phyloP scores from a whole-genome alignment of 2,888 invertebrate species.

The Hydrotaea diabolus region DNA sequence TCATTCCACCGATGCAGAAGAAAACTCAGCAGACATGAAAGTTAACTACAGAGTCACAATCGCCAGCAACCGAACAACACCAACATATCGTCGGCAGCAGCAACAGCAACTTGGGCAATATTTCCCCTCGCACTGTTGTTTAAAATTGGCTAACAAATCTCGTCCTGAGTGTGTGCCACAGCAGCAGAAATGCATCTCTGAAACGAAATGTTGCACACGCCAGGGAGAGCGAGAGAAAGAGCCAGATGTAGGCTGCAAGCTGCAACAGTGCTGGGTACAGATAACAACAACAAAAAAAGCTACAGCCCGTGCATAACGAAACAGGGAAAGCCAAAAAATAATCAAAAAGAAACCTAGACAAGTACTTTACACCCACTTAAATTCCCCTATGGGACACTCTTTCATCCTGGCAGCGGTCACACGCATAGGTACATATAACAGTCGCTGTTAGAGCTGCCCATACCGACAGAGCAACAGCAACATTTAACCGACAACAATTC shows the following conservation, averaged over 20 bases:
- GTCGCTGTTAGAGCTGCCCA: background rate
- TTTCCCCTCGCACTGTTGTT: background rate
- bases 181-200: background rate
- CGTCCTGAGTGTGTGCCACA: too few relatives aligned
- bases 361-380: slow-evolving; percentile 30
- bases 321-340: background rate
- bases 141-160: background rate
- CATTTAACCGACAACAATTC: background rate
- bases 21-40: background rate
- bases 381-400: slow-evolving; percentile 13
- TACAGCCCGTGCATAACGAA: background rate
- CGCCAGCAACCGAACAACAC: background rate
- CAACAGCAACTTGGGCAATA: background rate
- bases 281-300: too few relatives aligned
- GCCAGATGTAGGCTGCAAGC: too few relatives aligned
- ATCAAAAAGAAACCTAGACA: background rate
- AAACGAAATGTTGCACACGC: background rate
- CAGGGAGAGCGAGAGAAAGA: background rate
- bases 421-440: background rate
- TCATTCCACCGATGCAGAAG: background rate
- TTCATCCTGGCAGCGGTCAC: slow-evolving; percentile 23
- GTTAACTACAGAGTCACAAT: background rate
- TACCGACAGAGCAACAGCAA: slow-evolving; percentile 4
- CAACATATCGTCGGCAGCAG: background rate
- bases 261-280: too few relatives aligned